Percentiles rank a stretch among this genome's conserved stretches.
Evolutionary conservation across 2,888 invertebrate species (phyloP).

Genomic region (Fissipunctia ypsillon): DNA sequence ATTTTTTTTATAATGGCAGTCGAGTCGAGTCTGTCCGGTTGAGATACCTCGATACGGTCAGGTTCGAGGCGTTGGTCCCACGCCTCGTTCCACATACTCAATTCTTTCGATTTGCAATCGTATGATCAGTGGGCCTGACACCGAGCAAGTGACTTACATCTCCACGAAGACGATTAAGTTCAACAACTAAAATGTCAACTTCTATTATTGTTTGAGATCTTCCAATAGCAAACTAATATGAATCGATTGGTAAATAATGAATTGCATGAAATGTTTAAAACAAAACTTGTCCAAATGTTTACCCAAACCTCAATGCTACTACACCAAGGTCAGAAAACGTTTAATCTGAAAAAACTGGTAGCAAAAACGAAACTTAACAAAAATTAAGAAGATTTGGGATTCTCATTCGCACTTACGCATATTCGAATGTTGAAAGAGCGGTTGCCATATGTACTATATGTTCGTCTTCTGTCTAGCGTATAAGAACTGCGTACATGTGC

Average conservation of each 20-base stretch:
- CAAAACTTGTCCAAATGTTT: conserved; percentile 63
- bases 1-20: conserved; percentile 79
- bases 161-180: conserved; percentile 52
- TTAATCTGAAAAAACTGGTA: conserved; percentile 71
- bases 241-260: conserved; percentile 27
- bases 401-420: conserved; percentile 89
- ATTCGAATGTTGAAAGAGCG: conserved; percentile 84
- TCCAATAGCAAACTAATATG: conserved; percentile 28
- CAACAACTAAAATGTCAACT: conserved; percentile 26
- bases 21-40: conserved; percentile 87
- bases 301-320: conserved; percentile 64
- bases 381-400: conserved; percentile 88
- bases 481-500: conserved; percentile 71
- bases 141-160: conserved; percentile 63
- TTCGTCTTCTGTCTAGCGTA: conserved; percentile 76
- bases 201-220: conserved; percentile 15
- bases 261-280: conserved; percentile 35
- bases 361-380: conserved; percentile 79
- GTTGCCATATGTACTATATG: conserved; percentile 79
- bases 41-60: conserved; percentile 88
- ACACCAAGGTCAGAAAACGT: conserved; percentile 72
- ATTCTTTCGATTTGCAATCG: conserved; percentile 76
- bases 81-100: conserved; percentile 85
- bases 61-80: conserved; percentile 85
- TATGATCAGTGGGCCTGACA: conserved; percentile 75